Evolutionary conservation across 2,113 vertebrate genomes (phyloP), one percentile per base, ranked within the genome.

Genomic region (Crocuta crocuta): DNA sequence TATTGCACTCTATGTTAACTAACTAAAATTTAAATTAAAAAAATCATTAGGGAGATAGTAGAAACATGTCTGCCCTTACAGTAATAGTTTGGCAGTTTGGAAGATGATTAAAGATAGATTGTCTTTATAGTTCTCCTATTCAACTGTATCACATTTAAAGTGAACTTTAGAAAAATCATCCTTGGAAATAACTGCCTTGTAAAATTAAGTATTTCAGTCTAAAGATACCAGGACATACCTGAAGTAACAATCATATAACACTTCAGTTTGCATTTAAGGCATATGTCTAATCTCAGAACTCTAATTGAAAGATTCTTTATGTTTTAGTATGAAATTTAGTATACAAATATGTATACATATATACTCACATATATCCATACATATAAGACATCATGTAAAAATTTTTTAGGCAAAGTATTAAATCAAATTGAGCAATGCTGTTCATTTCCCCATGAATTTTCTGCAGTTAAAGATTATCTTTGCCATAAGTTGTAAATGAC

Each of bases 341-440:
- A 33, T 33, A 43, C 26, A 74, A 43, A 80, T 93, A 79, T 24
- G 19, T 19, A 80, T 10, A 33, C 23, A 73, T 15, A 4, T 55
- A 45, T 55, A 26, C 28, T 7, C 24, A 53, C 33, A 50, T 61
- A 7, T 8, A 5, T 35, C 3, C 76, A 2, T 35, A 70, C 7
- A 43, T 45, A 50, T 33, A 53, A 13, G 19, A 73, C 78, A 83
- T 66, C 13, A 93, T 23, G 76, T 83, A 48, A 58, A 76, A 19
- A 63, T 66, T 89, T 89, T n/a, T 90, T 70, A 95, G 88, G 33
- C 43, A 94, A 80, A 63, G 21, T 50, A 19, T 78, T 93, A n/a
- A 80, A 89, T 91, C 15, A 63, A 9, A 53, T 74, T 87, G 13
- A 48, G 2, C 61, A 81, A 43, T 90, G 17, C 19, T 76, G n/a